Percentiles rank a stretch among this genome's conserved stretches.
phyloP scores from a whole-genome alignment of 2,797 vertebrate species.

The Alectoris magna region DNA sequence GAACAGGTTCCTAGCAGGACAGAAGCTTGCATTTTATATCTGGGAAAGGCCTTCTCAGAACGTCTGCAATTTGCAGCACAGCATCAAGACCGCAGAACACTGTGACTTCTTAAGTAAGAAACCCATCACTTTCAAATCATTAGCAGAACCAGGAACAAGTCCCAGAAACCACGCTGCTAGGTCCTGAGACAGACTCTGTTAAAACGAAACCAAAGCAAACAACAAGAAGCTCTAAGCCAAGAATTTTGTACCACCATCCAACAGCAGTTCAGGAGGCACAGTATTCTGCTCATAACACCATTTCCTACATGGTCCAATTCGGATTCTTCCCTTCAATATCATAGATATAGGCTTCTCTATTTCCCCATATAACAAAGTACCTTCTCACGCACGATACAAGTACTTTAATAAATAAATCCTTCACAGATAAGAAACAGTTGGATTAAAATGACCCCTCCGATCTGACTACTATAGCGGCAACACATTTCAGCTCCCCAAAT shows the following conservation, averaged over 20 bases:
- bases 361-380: background rate
- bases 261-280: background rate
- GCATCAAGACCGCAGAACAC: background rate
- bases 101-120: background rate
- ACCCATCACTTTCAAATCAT: background rate
- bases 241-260: background rate
- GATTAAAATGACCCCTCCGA: background rate
- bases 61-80: background rate
- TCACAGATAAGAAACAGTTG: background rate
- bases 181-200: background rate
- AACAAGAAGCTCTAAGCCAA: background rate
- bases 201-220: too few relatives aligned
- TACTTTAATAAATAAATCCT: background rate
- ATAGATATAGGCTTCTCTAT: rapidly evolving
- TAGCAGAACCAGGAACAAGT: background rate
- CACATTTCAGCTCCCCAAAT: rapidly evolving
- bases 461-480: background rate
- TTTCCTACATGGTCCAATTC: background rate
- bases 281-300: background rate
- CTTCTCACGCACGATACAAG: background rate
- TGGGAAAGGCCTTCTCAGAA: background rate
- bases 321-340: background rate
- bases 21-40: background rate
- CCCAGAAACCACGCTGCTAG: background rate
- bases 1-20: background rate